These are phyloP conservation scores for Chiloscyllium punctatum DNA, from an alignment of 2,797 vertebrate species.

Conservation along the genomic window DNA sequence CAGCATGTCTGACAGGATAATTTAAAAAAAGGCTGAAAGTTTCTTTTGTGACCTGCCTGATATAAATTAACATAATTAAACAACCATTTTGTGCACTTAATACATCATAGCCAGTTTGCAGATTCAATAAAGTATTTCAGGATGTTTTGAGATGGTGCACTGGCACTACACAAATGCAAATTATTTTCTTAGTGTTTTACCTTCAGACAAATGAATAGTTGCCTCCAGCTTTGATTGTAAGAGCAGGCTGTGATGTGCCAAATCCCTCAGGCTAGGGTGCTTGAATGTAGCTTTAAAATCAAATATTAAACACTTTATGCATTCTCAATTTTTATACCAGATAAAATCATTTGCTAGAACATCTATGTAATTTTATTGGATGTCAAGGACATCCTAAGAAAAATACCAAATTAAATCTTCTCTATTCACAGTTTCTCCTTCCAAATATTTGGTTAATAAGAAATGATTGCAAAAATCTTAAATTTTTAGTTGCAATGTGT, in stretches of 20 bases:
- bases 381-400: background rate
- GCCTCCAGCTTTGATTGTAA: background rate
- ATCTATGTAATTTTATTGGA: background rate
- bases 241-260: background rate
- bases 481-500: background rate
- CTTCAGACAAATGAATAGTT: background rate
- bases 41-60: background rate
- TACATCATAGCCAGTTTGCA: too few relatives aligned
- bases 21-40: background rate
- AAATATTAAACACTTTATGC: background rate
- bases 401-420: background rate
- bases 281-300: background rate
- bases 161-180: background rate
- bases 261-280: background rate
- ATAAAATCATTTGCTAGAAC: background rate
- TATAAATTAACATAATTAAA: background rate
- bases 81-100: background rate
- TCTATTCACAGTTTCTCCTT: background rate
- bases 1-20: too few relatives aligned
- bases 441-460: conserved; percentile 10
- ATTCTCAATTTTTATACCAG: background rate
- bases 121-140: background rate
- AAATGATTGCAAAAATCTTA: background rate
- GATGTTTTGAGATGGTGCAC: background rate
- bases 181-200: background rate